These are phyloP conservation scores for Coregonus sp. DNA, from an alignment of 2,797 vertebrate genomes.

Conservation along the genomic window DNA sequence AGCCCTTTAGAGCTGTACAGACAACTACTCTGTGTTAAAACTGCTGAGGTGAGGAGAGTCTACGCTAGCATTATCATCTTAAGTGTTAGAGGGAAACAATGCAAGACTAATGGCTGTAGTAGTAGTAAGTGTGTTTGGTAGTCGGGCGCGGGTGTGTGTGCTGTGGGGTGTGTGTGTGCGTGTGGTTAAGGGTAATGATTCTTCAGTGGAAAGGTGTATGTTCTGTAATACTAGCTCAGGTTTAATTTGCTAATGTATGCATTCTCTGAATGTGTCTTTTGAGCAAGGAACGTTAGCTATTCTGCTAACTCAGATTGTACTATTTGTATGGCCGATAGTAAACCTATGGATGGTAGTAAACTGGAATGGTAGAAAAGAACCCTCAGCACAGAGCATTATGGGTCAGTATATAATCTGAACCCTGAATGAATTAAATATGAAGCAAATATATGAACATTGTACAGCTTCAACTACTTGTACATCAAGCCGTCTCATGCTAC, in stretches of 20 bases:
- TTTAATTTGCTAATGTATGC: conserved; percentile 45
- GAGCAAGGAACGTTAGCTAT: conserved; percentile 15
- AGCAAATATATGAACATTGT: conserved; percentile 9
- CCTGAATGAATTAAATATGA: conserved; percentile 21
- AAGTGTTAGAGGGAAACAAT: conserved; percentile 61
- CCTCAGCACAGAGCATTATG: neutral
- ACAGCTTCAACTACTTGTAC: neutral
- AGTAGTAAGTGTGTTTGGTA: conserved; percentile 25
- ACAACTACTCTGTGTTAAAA: conserved; percentile 51
- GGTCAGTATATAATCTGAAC: neutral
- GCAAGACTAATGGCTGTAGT: conserved; percentile 67
- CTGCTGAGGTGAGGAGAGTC: conserved; percentile 63
- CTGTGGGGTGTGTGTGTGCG: neutral
- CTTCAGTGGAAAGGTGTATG: neutral
- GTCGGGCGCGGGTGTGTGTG: neutral
- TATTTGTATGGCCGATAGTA: neutral
- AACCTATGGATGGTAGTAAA: conserved; percentile 44
- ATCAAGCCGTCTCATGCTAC: neutral
- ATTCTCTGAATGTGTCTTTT: conserved; percentile 33
- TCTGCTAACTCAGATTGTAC: conserved; percentile 46
- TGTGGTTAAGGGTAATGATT: neutral
- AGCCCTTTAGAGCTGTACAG: conserved; percentile 55
- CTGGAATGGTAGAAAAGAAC: conserved; percentile 11
- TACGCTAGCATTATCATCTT: conserved; percentile 59
- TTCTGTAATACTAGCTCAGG: conserved; percentile 53